Evolutionary conservation across 30 jellyfish, hydroid and myxozoan genomes (phyloP).

Genomic region (Aurelia aurita): DNA sequence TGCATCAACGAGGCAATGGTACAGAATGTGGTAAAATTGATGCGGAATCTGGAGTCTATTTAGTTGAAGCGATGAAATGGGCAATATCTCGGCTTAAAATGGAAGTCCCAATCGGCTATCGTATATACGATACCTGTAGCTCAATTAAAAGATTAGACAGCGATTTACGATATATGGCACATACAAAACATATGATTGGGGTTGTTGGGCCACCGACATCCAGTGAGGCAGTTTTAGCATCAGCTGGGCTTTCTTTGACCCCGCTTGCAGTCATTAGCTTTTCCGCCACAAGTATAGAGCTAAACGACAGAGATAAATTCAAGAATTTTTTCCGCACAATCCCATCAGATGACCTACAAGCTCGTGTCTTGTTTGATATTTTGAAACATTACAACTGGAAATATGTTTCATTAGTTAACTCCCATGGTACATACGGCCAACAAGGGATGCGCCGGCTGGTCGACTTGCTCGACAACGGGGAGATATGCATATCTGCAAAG

Average conservation of each 20-base stretch:
- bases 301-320: conserved; percentile 27
- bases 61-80: background rate
- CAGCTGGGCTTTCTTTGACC: conserved; percentile 12
- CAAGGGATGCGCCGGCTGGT: conserved; percentile 32
- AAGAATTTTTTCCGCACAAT: conserved; percentile 49
- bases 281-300: conserved; percentile 41
- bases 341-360: conserved; percentile 37
- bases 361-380: conserved; percentile 17
- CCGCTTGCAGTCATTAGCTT: conserved; percentile 24
- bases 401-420: conserved; percentile 27
- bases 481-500: conserved; percentile 27
- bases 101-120: background rate
- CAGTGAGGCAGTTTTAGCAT: conserved; percentile 26
- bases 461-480: background rate
- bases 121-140: background rate
- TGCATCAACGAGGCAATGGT: too few relatives aligned
- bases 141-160: background rate
- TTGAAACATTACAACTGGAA: conserved; percentile 51
- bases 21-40: too few relatives aligned
- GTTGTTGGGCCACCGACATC: conserved; percentile 64
- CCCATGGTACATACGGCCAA: conserved; percentile 46
- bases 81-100: background rate
- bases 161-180: background rate
- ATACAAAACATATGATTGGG: background rate
- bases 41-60: background rate